Base-by-base conservation (phyloP, 2,888 invertebrate genomes). In the Epinotia bilunana region DNA sequence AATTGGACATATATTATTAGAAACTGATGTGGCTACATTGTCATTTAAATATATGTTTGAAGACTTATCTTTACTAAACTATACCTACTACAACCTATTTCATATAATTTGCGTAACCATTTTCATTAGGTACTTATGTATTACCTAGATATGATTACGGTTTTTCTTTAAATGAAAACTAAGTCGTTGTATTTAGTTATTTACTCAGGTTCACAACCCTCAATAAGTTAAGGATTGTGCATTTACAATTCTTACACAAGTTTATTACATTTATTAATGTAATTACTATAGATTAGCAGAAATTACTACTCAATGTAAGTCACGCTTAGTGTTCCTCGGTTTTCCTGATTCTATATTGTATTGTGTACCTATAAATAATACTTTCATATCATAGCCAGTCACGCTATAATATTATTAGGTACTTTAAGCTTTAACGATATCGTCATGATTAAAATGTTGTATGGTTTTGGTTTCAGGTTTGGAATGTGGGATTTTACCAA, bases 11-110 rank as follows among this genome's bases (percentile, higher is more conserved):
- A 23, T 23, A 16, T 1, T 1, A 28, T 20, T 58, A 39, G 68
- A 58, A 68, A 57, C 16, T 39, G 67, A 20, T 58, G 7, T 23
- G 39, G 9, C 18, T 43, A 13, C 53, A 58, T 68, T 58, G 58
- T 58, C n/a, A 46, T 39, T 18, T 39, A 60, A 60, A 60, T 49
- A n/a, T n/a, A 16, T 6, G 49, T 3, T 16, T 49, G 49, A 49
- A 49, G 49, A 49, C 1, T 6, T 49, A 1, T 49, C 5, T 1
- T 49, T n/a, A 49, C 16, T 16, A 16, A 49, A 6, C 49, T 1
- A 12, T 11, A 12, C 43, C 33, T 33, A 33, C 33, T 33, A 46
- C 46, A 46, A 16, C 1, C 20, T 57, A 11, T 57, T 57, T 20
- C 20, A 57, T 57, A 20, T 0, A 16, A 16, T 49, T 16, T 49